Conservation (phyloP, 1,140 invertebrate species). For the Zaprionus africanus region DNA sequence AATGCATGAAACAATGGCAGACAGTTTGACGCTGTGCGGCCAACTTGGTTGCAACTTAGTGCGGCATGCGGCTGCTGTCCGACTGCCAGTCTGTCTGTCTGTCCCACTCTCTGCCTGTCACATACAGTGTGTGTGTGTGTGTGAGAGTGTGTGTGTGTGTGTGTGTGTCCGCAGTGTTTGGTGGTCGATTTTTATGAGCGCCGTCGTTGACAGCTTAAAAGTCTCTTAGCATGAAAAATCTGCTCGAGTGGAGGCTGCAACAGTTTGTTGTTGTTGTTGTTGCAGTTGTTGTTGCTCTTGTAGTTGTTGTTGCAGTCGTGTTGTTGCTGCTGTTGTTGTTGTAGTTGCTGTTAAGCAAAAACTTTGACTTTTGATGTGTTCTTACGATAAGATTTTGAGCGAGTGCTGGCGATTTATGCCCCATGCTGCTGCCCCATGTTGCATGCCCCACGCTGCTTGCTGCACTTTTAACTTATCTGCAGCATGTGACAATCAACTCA, state of each 20-base stretch:
- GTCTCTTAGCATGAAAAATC: constrained; percentile 81
- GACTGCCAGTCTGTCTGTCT: constrained; percentile 15
- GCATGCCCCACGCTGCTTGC: constrained; percentile 21
- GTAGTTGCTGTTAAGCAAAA: constrained; percentile 50
- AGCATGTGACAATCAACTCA: constrained; percentile 71
- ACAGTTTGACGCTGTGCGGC: constrained; percentile 73
- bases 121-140: not conserved
- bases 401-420: constrained; percentile 69
- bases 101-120: constrained; percentile 2
- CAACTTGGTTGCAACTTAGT: constrained; percentile 21
- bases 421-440: not conserved
- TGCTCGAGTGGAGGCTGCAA: constrained; percentile 50
- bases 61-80: constrained; percentile 16
- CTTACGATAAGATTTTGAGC: constrained; percentile 78
- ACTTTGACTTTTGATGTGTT: constrained; percentile 73
- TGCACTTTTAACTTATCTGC: constrained; percentile 76
- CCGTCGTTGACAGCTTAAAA: constrained; percentile 78
- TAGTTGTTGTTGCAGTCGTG: constrained; percentile 20
- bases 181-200: constrained; percentile 80
- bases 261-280: constrained; percentile 26
- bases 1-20: constrained; percentile 79
- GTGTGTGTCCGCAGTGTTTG: no score
- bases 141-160: no score
- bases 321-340: constrained; percentile 23
- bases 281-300: constrained; percentile 33